phyloP scores from a whole-genome alignment of 2,113 vertebrate species.

The Oreochromis niloticus region DNA sequence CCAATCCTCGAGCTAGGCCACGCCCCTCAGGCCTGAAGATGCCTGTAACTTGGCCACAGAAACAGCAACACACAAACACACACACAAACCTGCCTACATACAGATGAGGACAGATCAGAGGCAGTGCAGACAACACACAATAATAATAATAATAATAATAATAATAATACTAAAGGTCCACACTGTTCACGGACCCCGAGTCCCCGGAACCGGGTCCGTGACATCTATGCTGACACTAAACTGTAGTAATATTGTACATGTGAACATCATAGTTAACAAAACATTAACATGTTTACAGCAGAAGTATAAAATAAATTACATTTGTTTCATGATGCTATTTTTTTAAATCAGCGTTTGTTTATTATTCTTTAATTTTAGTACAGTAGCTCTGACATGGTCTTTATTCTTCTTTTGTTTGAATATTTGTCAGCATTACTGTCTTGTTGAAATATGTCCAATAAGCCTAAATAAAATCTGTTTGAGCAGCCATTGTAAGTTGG shows the following conservation, averaged over 20 bases:
- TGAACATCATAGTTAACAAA: not conserved
- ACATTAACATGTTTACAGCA: not conserved
- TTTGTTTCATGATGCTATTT: not conserved
- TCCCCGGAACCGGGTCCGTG: too few species aligned
- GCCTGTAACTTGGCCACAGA: too few species aligned
- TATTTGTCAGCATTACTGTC: not conserved
- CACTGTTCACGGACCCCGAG: too few species aligned
- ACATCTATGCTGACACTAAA: not conserved
- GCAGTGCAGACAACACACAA: too few species aligned
- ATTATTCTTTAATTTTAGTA: not conserved
- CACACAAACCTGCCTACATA: too few species aligned
- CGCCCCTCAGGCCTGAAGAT: too few species aligned
- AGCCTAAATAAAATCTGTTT: not conserved
- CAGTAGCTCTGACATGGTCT: not conserved
- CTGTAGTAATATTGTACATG: not conserved
- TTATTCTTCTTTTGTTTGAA: accelerated
- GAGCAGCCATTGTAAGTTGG: not conserved
- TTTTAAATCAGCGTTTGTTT: not conserved
- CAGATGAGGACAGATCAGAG: too few species aligned
- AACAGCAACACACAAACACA: too few species aligned
- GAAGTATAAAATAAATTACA: not conserved
- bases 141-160: too few species aligned
- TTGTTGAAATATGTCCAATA: not conserved
- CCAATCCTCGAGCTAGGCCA: too few species aligned
- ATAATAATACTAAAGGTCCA: too few species aligned